phyloP scores from a whole-genome alignment of 2,797 vertebrate species.

The Clarias laeviceps region DNA sequence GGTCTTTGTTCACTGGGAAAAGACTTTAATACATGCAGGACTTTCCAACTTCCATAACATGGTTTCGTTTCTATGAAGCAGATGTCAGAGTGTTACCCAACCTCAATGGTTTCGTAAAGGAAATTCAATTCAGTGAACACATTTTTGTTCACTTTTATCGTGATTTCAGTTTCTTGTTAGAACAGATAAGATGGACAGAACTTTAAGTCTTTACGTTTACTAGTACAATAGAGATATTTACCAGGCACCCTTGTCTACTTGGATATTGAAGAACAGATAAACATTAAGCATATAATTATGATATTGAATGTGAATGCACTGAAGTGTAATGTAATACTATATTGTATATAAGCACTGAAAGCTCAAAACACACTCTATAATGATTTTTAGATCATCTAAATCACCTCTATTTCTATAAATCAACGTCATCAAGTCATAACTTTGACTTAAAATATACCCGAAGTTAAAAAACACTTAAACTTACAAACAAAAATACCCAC shows the following conservation, averaged over 20 bases:
- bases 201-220: not conserved
- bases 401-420: not conserved
- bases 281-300: not conserved
- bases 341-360: too few species aligned
- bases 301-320: not conserved
- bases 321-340: too few species aligned
- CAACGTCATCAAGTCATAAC: not conserved
- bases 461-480: not conserved
- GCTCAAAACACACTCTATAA: not conserved
- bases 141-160: not conserved
- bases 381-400: not conserved
- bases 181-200: not conserved
- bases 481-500: not conserved
- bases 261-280: not conserved
- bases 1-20: not conserved
- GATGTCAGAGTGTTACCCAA: not conserved
- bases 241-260: not conserved
- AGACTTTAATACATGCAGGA: not conserved
- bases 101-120: not conserved
- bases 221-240: not conserved
- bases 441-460: not conserved
- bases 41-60: constrained; percentile 17
- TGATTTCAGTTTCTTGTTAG: not conserved
- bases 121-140: not conserved
- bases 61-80: constrained; percentile 22